These are phyloP conservation scores for Caradrina clavipalpis DNA, from an alignment of 2,888 invertebrate genomes.

Conservation along the genomic window DNA sequence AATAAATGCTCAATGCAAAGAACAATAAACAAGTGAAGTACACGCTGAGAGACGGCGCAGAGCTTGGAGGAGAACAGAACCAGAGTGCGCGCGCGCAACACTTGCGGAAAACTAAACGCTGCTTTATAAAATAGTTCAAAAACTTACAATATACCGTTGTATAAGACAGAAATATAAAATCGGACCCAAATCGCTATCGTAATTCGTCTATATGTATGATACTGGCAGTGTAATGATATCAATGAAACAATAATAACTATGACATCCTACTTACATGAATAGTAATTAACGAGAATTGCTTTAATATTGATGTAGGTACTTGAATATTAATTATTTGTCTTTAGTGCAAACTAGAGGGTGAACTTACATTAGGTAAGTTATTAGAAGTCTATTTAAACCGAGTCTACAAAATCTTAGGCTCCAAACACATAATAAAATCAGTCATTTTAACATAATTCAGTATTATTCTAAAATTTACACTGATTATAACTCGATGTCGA, in stretches of 20 bases:
- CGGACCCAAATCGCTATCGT: constrained; percentile 87
- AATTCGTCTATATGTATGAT: constrained; percentile 88
- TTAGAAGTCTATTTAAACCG: constrained; percentile 86
- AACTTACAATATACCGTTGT: constrained; percentile 87
- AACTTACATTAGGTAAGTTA: constrained; percentile 85
- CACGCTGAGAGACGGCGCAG: constrained; percentile 76
- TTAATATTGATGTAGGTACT: constrained; percentile 84
- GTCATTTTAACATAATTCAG: constrained; percentile 91
- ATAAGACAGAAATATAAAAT: constrained; percentile 90
- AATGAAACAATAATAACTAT: constrained; percentile 80
- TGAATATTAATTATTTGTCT: constrained; percentile 81
- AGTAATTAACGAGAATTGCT: constrained; percentile 90
- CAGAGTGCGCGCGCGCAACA: constrained; percentile 64
- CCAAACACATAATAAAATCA: constrained; percentile 91
- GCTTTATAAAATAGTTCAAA: constrained; percentile 85
- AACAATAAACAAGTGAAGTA: constrained; percentile 56
- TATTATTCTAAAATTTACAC: constrained; percentile 90
- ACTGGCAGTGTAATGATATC: constrained; percentile 89
- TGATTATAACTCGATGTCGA: constrained; percentile 88
- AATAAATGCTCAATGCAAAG: constrained; percentile 47
- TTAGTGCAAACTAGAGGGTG: constrained; percentile 89
- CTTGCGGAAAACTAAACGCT: constrained; percentile 68
- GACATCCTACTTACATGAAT: constrained; percentile 87
- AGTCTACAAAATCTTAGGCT: constrained; percentile 90
- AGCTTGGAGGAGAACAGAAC: constrained; percentile 73